phyloP scores from a whole-genome alignment of 2,888 invertebrate species.

The Heliothis peltigera region DNA sequence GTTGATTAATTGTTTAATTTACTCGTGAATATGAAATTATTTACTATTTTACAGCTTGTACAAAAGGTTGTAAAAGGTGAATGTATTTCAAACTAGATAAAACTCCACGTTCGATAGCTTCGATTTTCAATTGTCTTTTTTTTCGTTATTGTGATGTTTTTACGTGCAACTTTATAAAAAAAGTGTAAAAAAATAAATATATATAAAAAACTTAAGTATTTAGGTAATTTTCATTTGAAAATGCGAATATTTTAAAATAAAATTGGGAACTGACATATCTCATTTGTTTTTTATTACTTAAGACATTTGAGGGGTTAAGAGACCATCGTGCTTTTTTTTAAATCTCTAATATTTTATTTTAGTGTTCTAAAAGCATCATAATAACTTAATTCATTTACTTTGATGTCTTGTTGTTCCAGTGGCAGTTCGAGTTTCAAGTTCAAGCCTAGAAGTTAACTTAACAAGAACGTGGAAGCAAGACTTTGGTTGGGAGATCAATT shows the following conservation, averaged over 20 bases:
- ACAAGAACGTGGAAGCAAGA: conserved; percentile 73
- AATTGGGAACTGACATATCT: too few relatives aligned
- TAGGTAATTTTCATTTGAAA: too few relatives aligned
- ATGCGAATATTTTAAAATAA: too few relatives aligned
- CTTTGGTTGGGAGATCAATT: conserved; percentile 78
- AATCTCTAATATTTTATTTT: too few relatives aligned
- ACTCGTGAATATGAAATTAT: conserved; percentile 63
- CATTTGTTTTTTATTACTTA: too few relatives aligned
- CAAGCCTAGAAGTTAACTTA: conserved; percentile 69
- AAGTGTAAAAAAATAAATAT: too few relatives aligned
- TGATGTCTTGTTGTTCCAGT: conserved; percentile 57
- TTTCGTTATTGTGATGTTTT: not conserved
- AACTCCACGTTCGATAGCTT: not conserved
- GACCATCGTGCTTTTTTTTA: too few relatives aligned
- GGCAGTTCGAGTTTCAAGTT: conserved; percentile 43
- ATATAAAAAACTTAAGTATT: too few relatives aligned
- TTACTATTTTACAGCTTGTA: conserved; percentile 37
- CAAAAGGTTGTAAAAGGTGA: conserved; percentile 17
- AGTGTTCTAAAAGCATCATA: not conserved
- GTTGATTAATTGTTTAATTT: conserved; percentile 83
- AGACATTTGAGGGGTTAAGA: too few relatives aligned
- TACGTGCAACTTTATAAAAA: not conserved
- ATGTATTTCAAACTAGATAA: conserved; percentile 14
- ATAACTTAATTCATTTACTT: not conserved
- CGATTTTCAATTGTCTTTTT: conserved; percentile 19